Evolutionary conservation across 2,113 vertebrate genomes (phyloP).

Genomic region (Pongo abelii): DNA sequence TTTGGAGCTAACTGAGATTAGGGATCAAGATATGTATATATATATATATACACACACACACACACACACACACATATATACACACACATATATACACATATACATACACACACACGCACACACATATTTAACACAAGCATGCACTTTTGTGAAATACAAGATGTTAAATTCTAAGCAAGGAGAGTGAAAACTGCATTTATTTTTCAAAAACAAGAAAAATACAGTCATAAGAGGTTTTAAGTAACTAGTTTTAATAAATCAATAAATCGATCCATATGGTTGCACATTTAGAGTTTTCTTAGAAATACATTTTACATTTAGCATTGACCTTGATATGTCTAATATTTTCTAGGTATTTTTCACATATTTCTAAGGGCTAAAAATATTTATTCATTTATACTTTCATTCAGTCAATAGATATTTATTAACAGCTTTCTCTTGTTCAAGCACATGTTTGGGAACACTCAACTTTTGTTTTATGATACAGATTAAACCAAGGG

Average conservation of each 20-base stretch:
- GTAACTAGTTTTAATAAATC: neutral
- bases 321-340: neutral
- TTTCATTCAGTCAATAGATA: neutral
- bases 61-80: too few species aligned
- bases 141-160: neutral
- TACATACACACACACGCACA: too few species aligned
- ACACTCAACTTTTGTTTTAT: neutral
- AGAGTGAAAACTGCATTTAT: neutral
- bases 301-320: neutral
- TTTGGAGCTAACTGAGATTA: neutral
- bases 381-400: neutral
- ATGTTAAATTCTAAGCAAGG: neutral
- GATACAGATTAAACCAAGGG: neutral
- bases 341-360: neutral
- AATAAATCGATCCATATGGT: neutral
- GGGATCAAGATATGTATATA: neutral
- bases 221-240: neutral
- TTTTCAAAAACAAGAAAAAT: constrained; percentile 18
- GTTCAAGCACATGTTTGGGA: neutral
- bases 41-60: too few species aligned
- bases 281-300: neutral
- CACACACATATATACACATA: too few species aligned
- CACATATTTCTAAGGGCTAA: constrained; percentile 4
- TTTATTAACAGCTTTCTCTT: neutral
- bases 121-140: neutral